Percentiles rank a stretch among this genome's conserved stretches.
phyloP scores from a whole-genome alignment of 2,797 vertebrate species.

The Falco biarmicus region DNA sequence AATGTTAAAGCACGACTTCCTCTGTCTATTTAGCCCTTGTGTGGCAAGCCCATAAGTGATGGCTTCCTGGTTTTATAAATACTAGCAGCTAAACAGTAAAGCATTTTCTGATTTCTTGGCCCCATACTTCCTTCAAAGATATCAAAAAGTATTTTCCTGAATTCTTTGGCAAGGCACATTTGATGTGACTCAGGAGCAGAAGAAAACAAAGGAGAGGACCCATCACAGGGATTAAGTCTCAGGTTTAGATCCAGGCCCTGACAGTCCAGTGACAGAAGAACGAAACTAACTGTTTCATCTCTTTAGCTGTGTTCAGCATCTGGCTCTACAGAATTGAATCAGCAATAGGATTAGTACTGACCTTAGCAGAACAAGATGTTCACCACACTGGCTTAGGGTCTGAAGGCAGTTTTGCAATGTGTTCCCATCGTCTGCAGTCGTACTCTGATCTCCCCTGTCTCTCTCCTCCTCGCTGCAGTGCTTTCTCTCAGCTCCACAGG shows the following conservation, averaged over 20 bases:
- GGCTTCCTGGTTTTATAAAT: slow-evolving; percentile 62
- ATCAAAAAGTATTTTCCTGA: slow-evolving; percentile 40
- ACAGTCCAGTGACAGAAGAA: not conserved
- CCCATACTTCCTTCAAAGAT: slow-evolving; percentile 48
- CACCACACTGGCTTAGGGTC: not conserved
- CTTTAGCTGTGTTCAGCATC: not conserved
- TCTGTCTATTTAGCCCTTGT: slow-evolving; percentile 28
- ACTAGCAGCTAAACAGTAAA: slow-evolving; percentile 20
- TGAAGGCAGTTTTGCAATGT: not conserved
- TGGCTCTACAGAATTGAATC: not conserved
- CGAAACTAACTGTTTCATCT: not conserved
- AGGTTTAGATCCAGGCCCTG: not conserved
- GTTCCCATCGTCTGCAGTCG: not conserved
- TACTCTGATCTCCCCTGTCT: not conserved
- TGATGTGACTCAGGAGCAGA: not conserved
- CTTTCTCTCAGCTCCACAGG: slow-evolving; percentile 41
- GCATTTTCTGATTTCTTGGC: slow-evolving; percentile 51
- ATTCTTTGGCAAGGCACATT: not conserved
- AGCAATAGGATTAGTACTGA: not conserved
- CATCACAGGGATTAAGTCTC: not conserved
- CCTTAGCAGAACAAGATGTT: not conserved
- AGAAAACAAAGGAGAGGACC: slow-evolving; percentile 1
- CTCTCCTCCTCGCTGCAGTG: not conserved
- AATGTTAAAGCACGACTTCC: not conserved
- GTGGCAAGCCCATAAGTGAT: slow-evolving; percentile 8